A percentile compares a stretch with the other conserved stretches of the same genome.
Evolutionary conservation across 2,888 invertebrate genomes (phyloP).

Genomic region (Autographa gamma): DNA sequence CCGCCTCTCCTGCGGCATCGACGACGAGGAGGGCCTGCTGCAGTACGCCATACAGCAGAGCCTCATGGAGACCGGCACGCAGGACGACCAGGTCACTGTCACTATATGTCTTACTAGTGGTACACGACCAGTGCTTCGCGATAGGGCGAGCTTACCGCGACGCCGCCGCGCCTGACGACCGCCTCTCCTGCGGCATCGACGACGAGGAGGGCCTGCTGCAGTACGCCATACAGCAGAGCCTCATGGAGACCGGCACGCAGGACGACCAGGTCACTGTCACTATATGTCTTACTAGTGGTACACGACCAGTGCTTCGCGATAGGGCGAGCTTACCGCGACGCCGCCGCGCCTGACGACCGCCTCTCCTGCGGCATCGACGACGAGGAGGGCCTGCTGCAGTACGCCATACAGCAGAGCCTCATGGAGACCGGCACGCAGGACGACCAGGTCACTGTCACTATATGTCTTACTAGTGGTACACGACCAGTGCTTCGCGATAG

Average conservation of each 20-base stretch:
- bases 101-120: too few relatives aligned
- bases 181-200: constrained; percentile 90
- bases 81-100: constrained; percentile 87
- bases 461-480: constrained; percentile 67
- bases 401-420: constrained; percentile 98
- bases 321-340: constrained; percentile 78
- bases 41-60: constrained; percentile 99
- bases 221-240: constrained; percentile 98
- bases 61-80: constrained; percentile 95
- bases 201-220: constrained; percentile 97
- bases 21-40: constrained; percentile 96
- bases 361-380: constrained; percentile 92
- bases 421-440: constrained; percentile 95
- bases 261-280: constrained; percentile 83
- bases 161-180: constrained; percentile 81
- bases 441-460: constrained; percentile 79
- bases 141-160: constrained; percentile 75
- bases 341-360: constrained; percentile 77
- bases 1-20: constrained; percentile 89
- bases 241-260: constrained; percentile 95
- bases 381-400: constrained; percentile 97
- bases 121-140: constrained; percentile 94
- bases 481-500: constrained; percentile 93
- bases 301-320: constrained; percentile 94
- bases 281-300: too few relatives aligned